Base-by-base conservation (phyloP, 2,797 vertebrate genomes). In the Hydrophis major region DNA sequence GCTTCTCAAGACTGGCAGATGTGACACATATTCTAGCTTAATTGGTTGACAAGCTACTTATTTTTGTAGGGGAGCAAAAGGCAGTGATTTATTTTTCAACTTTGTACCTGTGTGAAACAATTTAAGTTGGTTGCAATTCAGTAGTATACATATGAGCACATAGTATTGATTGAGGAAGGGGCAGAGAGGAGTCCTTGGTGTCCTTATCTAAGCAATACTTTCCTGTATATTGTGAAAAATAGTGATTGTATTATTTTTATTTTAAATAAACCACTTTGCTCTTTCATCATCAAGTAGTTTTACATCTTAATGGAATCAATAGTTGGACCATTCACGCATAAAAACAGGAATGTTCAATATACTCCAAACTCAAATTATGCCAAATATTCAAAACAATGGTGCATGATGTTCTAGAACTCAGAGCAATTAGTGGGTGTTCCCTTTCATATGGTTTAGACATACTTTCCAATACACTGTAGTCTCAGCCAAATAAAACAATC, bases 1-100 rank as follows among this genome's bases (percentile, higher is more conserved):
- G 69, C 37, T 66, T 95, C 86, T 91, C 95, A 1, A 90, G 69
- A 89, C 83, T 0, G 0, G 88, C 93, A 93, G 22, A 83, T 7
- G 27, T 89, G 59, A 53, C 59, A 53, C 66, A 56, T 92, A 78
- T 55, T 89, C 13, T 92, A 6, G 94, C 88, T 94, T 92, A 50
- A 94, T 89, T 28, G 83, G 56, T 93, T 94, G 16, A 2, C 91
- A 88, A 89, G 42, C 86, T 94, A 93, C 87, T 93, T 83, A 59
- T 92, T 20, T 66, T 56, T 57, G 63, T 20, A 91, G 94, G 32
- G 89, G 53, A 87, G 25, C 50, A 32, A 90, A 89, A 93, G 86
- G 16, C 83, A n/a, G 10, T 60, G 37, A 90, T 20, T 95, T 89
- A 16, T 92, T 89, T 94, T 94, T 92, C 87, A 32, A 32, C n/a